Percentiles rank a stretch among this genome's conserved stretches.
Conservation (phyloP, 2,113 vertebrate genomes). For the Naja naja region DNA sequence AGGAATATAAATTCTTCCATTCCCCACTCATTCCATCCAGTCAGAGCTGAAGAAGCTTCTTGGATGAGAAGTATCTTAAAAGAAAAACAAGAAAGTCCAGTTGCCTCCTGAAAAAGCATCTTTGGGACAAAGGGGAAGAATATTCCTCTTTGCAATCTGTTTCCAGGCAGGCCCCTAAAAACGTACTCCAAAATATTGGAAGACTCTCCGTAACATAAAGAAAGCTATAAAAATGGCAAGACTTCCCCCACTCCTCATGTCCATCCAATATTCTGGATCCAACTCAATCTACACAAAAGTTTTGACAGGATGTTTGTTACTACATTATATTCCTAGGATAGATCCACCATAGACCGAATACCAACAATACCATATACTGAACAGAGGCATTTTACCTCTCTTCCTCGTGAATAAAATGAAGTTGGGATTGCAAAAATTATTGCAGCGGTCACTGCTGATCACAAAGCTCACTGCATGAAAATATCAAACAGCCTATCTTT, state of each 20-base stretch:
- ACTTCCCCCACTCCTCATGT: background rate
- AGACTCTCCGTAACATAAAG: background rate
- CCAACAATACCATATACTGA: background rate
- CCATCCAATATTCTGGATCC: background rate
- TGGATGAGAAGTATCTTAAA: no score
- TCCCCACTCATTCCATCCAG: no score
- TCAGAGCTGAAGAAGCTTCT: no score
- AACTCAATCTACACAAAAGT: background rate
- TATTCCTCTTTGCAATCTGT: background rate
- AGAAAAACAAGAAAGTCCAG: no score
- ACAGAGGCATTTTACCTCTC: background rate
- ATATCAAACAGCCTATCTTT: background rate
- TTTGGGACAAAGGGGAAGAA: background rate
- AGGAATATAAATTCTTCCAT: no score
- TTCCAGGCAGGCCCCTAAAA: background rate
- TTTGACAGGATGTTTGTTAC: background rate
- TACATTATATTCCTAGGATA: background rate
- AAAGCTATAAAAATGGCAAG: background rate
- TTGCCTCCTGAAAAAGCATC: no score
- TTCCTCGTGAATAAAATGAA: background rate
- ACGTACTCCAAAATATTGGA: background rate
- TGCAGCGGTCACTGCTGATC: background rate
- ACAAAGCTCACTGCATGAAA: constrained; percentile 11
- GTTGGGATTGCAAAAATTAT: background rate
- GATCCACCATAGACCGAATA: background rate